Percentiles rank a stretch among this genome's conserved stretches.
Evolutionary conservation across 2,113 vertebrate genomes (phyloP).

Genomic region (Clarias gariepinus): DNA sequence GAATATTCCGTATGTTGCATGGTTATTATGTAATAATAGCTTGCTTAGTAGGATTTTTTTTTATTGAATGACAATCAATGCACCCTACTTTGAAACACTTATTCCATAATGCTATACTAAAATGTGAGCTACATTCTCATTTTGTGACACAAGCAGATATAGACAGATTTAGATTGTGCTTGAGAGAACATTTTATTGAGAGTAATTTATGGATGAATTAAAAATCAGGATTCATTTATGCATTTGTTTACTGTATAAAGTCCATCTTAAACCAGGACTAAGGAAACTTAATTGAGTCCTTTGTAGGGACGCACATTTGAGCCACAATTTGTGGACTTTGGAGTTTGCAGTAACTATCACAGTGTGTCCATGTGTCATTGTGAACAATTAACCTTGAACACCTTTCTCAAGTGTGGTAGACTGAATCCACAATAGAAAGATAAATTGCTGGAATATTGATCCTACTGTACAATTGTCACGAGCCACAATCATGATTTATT

Average conservation of each 20-base stretch:
- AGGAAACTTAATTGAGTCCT: background rate
- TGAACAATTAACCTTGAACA: slow-evolving; percentile 49
- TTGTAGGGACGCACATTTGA: background rate
- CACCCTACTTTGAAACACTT: too few species aligned
- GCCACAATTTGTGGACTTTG: background rate
- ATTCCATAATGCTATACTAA: too few species aligned
- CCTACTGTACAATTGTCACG: slow-evolving; percentile 37
- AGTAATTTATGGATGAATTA: background rate
- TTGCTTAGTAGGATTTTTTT: too few species aligned
- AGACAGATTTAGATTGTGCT: background rate
- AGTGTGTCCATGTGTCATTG: slow-evolving; percentile 9
- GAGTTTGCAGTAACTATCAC: slow-evolving; percentile 14
- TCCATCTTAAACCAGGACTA: background rate
- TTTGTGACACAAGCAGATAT: slow-evolving; percentile 2
- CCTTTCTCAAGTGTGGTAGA: slow-evolving; percentile 24
- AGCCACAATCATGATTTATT: slow-evolving; percentile 43
- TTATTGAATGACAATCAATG: too few species aligned
- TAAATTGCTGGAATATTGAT: slow-evolving; percentile 53
- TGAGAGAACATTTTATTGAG: background rate
- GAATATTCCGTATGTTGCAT: too few species aligned
- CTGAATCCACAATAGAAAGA: slow-evolving; percentile 41
- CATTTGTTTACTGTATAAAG: background rate
- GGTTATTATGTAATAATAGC: too few species aligned
- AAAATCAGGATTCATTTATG: background rate
- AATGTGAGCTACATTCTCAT: background rate